phyloP scores from a whole-genome alignment of 2,888 invertebrate genomes.

The Drosophila kambysellisi region DNA sequence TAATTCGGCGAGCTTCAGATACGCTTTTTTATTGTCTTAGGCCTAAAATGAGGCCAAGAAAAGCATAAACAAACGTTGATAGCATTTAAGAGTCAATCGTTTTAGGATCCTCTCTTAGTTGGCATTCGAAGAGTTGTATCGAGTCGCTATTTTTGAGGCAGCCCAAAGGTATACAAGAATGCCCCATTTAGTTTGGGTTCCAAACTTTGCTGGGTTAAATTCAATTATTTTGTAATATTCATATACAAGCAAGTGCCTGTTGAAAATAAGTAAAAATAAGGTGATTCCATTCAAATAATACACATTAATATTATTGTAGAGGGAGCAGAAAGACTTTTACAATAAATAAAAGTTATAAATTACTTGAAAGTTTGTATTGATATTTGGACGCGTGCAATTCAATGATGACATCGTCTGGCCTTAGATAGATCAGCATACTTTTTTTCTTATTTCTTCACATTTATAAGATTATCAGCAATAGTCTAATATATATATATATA shows the following conservation, averaged over 20 bases:
- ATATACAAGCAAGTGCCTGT: no score
- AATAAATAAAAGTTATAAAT: neutral
- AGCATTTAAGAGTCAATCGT: neutral
- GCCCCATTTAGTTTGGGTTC: neutral
- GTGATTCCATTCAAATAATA: neutral
- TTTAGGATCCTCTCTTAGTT: neutral
- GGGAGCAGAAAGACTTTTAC: neutral
- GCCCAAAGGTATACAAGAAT: constrained; percentile 20
- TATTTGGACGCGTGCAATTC: no score
- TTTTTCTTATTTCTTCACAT: neutral
- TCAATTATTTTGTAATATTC: no score
- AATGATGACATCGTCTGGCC: neutral
- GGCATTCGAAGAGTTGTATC: neutral
- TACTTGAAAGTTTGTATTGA: neutral
- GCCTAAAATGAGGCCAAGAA: neutral
- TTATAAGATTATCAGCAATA: neutral
- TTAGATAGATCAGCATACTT: neutral
- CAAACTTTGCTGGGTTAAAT: neutral
- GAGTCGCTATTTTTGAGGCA: neutral
- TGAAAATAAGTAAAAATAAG: neutral
- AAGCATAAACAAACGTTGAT: neutral
- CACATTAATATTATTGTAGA: neutral
- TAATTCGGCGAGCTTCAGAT: neutral
- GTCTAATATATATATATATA: no score
- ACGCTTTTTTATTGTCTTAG: neutral